A percentile compares a stretch with the other conserved stretches of the same genome.
phyloP scores from a whole-genome alignment of 2,888 invertebrate genomes.

The Thalpophila matura region DNA sequence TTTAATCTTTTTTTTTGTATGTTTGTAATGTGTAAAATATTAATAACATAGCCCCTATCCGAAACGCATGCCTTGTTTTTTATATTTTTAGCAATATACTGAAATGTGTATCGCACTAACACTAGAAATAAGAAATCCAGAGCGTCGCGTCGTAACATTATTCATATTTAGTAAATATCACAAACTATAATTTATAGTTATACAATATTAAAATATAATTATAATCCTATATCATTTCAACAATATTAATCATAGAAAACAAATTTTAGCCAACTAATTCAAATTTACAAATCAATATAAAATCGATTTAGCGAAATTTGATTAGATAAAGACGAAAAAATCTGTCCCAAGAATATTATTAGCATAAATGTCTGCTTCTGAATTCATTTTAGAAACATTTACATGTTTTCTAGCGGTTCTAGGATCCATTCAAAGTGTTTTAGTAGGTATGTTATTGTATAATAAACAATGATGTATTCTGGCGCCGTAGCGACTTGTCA shows the following conservation, averaged over 20 bases:
- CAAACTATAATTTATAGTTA: constrained; percentile 19
- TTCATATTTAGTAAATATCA: constrained; percentile 1
- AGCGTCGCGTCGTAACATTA: neutral
- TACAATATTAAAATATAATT: constrained; percentile 18
- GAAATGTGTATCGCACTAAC: neutral
- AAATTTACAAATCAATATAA: constrained; percentile 31
- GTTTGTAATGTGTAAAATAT: no score
- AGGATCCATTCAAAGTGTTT: constrained; percentile 30
- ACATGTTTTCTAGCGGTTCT: constrained; percentile 49
- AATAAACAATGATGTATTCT: constrained; percentile 76
- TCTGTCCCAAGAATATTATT: constrained; percentile 32
- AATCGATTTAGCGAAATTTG: constrained; percentile 38
- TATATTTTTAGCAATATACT: neutral
- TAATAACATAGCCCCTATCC: no score
- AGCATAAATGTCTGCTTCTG: constrained; percentile 49
- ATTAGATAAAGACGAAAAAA: constrained; percentile 24
- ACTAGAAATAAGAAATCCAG: neutral
- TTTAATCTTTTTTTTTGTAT: no score
- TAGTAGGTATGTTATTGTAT: constrained; percentile 54
- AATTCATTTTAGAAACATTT: constrained; percentile 41
- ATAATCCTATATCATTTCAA: constrained; percentile 29
- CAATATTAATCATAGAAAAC: constrained; percentile 50
- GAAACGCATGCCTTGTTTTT: no score
- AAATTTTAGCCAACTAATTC: constrained; percentile 21
- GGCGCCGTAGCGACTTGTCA: constrained; percentile 66